Conservation (phyloP, 2,888 invertebrate species). For the Protodeltote pygarga region DNA sequence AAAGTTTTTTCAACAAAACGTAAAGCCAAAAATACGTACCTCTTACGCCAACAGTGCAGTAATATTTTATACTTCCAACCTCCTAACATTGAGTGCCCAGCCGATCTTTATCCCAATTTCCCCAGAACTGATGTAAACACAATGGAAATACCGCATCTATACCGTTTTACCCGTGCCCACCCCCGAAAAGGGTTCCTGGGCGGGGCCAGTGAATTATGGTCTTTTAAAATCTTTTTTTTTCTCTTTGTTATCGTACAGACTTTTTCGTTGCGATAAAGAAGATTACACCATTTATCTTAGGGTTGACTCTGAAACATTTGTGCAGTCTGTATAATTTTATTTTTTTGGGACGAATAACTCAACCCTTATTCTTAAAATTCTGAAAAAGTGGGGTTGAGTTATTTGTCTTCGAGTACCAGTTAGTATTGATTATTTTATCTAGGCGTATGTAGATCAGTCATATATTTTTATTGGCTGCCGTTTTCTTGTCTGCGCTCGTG, state of each 20-base stretch:
- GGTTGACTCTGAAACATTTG: slow-evolving; percentile 62
- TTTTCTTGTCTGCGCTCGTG: slow-evolving; percentile 2
- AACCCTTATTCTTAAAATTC: too few relatives aligned
- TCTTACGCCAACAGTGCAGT: slow-evolving; percentile 15
- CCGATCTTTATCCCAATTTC: slow-evolving; percentile 48
- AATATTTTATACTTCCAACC: slow-evolving; percentile 39
- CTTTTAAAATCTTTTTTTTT: slow-evolving; percentile 78
- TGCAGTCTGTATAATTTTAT: slow-evolving; percentile 61
- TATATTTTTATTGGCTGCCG: slow-evolving; percentile 18
- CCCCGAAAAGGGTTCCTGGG: slow-evolving; percentile 65
- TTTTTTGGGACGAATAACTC: slow-evolving; percentile 29
- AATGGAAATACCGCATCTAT: slow-evolving; percentile 54
- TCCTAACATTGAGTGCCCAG: slow-evolving; percentile 36
- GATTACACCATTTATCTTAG: slow-evolving; percentile 79
- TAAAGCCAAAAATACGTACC: slow-evolving; percentile 1
- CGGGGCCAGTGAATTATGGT: slow-evolving; percentile 71
- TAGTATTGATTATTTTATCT: slow-evolving; percentile 37
- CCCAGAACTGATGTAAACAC: slow-evolving; percentile 49
- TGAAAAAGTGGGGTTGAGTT: slow-evolving; percentile 13
- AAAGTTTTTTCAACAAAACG: slow-evolving; percentile 3
- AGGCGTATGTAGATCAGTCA: slow-evolving; percentile 16
- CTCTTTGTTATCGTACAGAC: slow-evolving; percentile 77
- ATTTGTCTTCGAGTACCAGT: slow-evolving; percentile 18
- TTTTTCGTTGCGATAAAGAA: slow-evolving; percentile 76
- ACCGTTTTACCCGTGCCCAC: slow-evolving; percentile 48